Evolutionary conservation across 2,797 vertebrate genomes (phyloP).

Genomic region (Pseudomugil gertrudae): DNA sequence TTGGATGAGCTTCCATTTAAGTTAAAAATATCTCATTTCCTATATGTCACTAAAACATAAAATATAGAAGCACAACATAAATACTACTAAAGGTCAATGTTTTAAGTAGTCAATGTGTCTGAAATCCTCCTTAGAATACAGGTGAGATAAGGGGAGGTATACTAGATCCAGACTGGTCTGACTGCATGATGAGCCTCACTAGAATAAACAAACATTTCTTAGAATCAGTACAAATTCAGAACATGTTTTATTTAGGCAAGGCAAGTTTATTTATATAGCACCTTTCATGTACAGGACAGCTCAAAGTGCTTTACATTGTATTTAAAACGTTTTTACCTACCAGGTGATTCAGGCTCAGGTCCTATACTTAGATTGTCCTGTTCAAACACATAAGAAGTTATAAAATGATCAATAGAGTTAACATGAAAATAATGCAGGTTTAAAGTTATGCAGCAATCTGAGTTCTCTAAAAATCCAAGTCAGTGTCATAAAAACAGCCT

Average conservation of each 20-base stretch:
- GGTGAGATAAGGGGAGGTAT: too few relatives aligned
- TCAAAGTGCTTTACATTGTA: too few relatives aligned
- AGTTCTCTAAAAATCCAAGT: neutral
- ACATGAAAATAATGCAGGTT: neutral
- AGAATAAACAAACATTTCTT: neutral
- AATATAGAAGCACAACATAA: too few relatives aligned
- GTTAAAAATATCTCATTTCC: too few relatives aligned
- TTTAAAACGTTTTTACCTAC: constrained; percentile 42
- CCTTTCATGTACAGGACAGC: too few relatives aligned
- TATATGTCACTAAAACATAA: too few relatives aligned
- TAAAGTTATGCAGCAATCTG: neutral
- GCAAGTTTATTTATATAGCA: too few relatives aligned
- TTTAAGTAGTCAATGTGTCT: too few relatives aligned
- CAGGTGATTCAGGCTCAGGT: constrained; percentile 70
- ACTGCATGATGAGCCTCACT: neutral
- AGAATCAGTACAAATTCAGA: neutral
- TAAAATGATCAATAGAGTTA: neutral
- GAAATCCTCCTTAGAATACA: too few relatives aligned
- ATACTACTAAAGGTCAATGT: too few relatives aligned
- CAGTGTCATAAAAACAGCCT: neutral
- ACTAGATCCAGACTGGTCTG: neutral
- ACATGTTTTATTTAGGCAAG: neutral
- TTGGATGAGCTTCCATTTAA: too few relatives aligned
- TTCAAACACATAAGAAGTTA: neutral
- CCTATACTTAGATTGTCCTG: constrained; percentile 79